These are phyloP conservation scores for Prinia subflava DNA, from an alignment of 2,113 vertebrate genomes.

Conservation along the genomic window DNA sequence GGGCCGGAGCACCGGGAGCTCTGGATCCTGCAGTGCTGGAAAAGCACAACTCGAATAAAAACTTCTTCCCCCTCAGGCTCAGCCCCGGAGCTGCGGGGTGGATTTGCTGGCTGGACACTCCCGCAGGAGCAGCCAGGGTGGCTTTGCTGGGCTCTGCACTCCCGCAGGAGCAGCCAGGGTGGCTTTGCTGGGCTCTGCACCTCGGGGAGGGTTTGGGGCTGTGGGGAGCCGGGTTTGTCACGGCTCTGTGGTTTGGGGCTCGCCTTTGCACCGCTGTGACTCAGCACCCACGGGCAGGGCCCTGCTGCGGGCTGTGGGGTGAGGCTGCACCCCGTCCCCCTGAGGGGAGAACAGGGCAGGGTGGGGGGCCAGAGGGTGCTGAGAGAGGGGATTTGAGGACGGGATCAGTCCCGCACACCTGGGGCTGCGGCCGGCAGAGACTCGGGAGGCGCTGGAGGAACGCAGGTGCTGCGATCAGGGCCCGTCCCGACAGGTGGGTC, in stretches of 20 bases:
- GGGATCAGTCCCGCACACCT: no score
- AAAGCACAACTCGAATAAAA: neutral
- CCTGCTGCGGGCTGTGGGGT: rapidly evolving
- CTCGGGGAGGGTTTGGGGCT: neutral
- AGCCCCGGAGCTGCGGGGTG: rapidly evolving
- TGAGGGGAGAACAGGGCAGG: rapidly evolving
- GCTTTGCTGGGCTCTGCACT: neutral
- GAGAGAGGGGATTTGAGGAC: neutral
- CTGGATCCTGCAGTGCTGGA: neutral
- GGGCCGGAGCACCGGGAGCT: neutral
- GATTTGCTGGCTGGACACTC: rapidly evolving
- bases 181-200: neutral
- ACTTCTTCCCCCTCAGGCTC: rapidly evolving
- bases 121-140: neutral
- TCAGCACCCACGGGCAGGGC: neutral
- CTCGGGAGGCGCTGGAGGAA: neutral
- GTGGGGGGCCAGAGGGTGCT: neutral
- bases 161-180: neutral
- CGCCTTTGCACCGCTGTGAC: neutral
- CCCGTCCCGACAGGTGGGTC: neutral
- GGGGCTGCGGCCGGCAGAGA: rapidly evolving
- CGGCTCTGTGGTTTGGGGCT: neutral
- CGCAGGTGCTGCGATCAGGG: rapidly evolving
- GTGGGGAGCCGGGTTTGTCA: neutral
- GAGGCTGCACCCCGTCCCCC: rapidly evolving